Base-by-base conservation (phyloP, 2,888 invertebrate genomes). In the Drosophila mimica region DNA sequence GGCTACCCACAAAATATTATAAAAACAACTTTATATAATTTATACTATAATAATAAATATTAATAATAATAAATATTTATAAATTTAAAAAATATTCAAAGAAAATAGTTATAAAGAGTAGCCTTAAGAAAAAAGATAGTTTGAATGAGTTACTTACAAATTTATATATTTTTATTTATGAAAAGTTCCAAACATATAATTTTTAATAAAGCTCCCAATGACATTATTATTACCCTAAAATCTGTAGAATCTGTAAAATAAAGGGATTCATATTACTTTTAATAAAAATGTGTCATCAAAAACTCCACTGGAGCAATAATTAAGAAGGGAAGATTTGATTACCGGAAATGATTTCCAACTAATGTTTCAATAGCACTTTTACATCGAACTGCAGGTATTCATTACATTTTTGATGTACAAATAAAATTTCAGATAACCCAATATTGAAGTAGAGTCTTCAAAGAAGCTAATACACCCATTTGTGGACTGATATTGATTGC, bases 401-500 rank as follows among this genome's bases (percentile, higher is more conserved):
- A 38, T 30, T 40, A 17, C 5, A 20, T 40, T 8, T 2, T 15
- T 15, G 31, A 43, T 20, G 8, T 25, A 46, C 34, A 53, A 48
- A 49, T 34, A 33, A 9, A 20, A 54, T 49, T 28, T 49, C 9
- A 46, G 20, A 34, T 9, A 40, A 13, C 9, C 28, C 17, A 31
- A 31, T 38, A 28, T 30, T 28, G 28, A 5, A n/a, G 17, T 11
- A 7, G 17, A 28, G n/a, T 5, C 28, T 48, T 49, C n/a, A 36
- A 40, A 13, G 13, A 11, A 60, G 60, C 43, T 64, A 68, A 80
- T 80, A 76, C 38, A 25, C 57, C 65, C 77, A 15, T 57, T 61
- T 36, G 9, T 20, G 30, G 51, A 33, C 51, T 49, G 40, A 46
- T 30, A 56, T 38, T 56, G 5, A 17, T 38, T 30, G 25, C 25